Evolutionary conservation across 2,888 invertebrate species (phyloP), one percentile per base, ranked within the genome.

Genomic region (Thereva unica): DNA sequence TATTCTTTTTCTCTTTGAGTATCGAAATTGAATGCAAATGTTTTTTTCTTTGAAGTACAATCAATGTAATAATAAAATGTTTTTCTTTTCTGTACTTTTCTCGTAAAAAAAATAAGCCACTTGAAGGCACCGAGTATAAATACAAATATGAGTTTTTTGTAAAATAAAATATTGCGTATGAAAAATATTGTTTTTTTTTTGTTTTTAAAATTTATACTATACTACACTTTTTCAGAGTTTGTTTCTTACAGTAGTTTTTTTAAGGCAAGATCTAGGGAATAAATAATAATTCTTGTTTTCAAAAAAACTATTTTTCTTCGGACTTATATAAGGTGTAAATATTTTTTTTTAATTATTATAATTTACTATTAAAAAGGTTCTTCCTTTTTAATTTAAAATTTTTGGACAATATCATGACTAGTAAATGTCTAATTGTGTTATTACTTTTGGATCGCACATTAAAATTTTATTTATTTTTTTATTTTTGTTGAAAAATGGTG

Each of bases 401-500:
- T 61, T 61, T 61, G 61, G 61, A 61, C 23, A 61, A 44, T 61
- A 50, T 50, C 40, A 61, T 61, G 61, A 61, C 61, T 61, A 61
- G 61, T 61, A 61, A 50, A 23, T 23, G 23, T 23, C 23, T 23
- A 23, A 23, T 23, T 47, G 57, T 59, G 47, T 59, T 47, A 59
- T 44, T 50, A 50, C 50, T 50, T 59, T 61, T 61, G 61, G 50
- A 61, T 61, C 61, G 61, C 61, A 61, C 61, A 61, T 50, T 37
- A 37, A 23, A 23, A n/a, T n/a, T n/a, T 23, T 23, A 23, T 23
- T 23, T 23, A 23, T 23, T 23, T 23, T 23, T 50, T 61, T n/a
- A 61, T 61, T 49, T 35, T 37, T 41, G 42, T n/a, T 38, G 37
- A 37, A 37, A 57, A 57, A 45, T 44, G 10, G 23, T n/a, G 23